These are phyloP conservation scores for Callipepla squamata DNA, from an alignment of 2,113 vertebrate genomes.

Conservation along the genomic window DNA sequence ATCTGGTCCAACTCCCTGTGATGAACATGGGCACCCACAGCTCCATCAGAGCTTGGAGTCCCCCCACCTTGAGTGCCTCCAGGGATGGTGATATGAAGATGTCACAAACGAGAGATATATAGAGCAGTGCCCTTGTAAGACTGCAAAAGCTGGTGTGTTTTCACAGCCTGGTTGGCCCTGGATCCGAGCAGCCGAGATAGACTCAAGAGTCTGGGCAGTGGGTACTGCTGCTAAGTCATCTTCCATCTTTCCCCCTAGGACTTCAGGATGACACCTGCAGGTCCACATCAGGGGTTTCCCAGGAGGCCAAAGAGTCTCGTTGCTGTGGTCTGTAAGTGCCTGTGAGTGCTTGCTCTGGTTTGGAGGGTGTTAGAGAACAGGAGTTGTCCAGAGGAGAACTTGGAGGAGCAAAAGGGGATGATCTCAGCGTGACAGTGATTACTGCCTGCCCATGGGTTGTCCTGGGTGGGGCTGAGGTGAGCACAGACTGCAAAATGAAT, in stretches of 20 bases:
- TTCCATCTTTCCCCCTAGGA: not conserved
- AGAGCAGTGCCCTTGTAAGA: not conserved
- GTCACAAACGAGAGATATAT: accelerated
- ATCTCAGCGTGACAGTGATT: not conserved
- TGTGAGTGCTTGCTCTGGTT: accelerated
- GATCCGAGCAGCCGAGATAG: not conserved
- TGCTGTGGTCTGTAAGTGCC: conserved; percentile 20
- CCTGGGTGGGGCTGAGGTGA: not conserved
- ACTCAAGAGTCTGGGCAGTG: too few species aligned
- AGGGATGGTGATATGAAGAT: too few species aligned
- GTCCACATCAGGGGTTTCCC: accelerated
- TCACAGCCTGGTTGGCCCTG: not conserved
- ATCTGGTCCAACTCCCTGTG: too few species aligned
- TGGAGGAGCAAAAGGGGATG: not conserved
- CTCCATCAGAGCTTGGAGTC: too few species aligned
- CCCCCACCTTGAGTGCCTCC: too few species aligned
- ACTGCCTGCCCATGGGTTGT: not conserved
- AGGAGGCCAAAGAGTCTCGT: not conserved
- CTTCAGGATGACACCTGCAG: not conserved
- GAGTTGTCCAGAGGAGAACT: not conserved
- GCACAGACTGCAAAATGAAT: accelerated
- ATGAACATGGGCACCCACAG: too few species aligned
- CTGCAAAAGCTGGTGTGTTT: not conserved
- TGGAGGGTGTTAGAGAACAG: not conserved
- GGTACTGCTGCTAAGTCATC: accelerated